Base-by-base conservation (phyloP, 2,113 vertebrate genomes). In the Apeltes quadracus region DNA sequence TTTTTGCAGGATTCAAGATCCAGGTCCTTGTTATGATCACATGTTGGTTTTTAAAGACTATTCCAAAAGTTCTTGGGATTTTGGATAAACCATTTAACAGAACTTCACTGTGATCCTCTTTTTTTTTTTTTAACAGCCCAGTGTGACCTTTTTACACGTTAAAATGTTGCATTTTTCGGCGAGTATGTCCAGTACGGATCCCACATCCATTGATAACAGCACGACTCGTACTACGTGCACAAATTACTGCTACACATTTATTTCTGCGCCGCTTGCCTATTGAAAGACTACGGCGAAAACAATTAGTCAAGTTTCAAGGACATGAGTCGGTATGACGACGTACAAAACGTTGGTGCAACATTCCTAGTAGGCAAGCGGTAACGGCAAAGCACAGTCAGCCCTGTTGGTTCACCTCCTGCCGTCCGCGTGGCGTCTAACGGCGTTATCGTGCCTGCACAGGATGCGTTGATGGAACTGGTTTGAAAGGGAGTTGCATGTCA, bases 391-490 rank as follows among this genome's bases (percentile, higher is more conserved):
- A 23, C 59, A 32, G 46, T 50, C 54, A 56, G 55, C 51, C 16
- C 27, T 29, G 46, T 65, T 58, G 7, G 36, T 46, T 55, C 46
- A 20, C 32, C 7, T 18, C 4, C 41, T 43, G 23, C n/a, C 0
- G 43, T 41, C 64, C 29, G 36, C n/a, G 51, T 16, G n/a, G n/a
- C 34, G 41, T 48, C 41, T 71, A 23, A 11, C 20, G 46, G 5
- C n/a, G 48, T 11, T 25, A 44, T 78, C 22, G 46, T 3, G n/a
- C 62, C 27, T 32, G 29, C 14, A 54, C 7, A 54, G 23, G 27
- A 27, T 34, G 44, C n/a, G 23, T 44, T 74, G 69, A 65, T 50
- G 54, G 15, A 36, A 32, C 44, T 22, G 1, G 14, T 72, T 62
- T 55, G 14, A 25, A 55, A 70, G 22, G 4, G 11, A 22, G 36